Percentiles rank a stretch among this genome's conserved stretches.
These are phyloP conservation scores for Coccyzus lansbergi DNA, from an alignment of 2,797 vertebrate species.

Conservation along the genomic window DNA sequence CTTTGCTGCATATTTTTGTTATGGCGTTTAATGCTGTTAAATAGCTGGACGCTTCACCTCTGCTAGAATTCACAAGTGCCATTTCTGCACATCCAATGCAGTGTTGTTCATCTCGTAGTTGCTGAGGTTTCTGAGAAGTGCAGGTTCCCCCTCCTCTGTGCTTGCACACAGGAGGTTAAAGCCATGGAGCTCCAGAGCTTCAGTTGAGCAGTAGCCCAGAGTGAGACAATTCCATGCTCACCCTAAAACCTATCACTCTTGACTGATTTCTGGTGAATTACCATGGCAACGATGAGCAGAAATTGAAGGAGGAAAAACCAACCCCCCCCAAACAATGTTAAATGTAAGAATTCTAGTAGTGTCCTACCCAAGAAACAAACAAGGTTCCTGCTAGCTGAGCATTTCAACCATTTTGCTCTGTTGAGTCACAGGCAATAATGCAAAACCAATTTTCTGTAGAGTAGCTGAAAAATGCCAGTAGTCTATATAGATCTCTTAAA, in stretches of 20 bases:
- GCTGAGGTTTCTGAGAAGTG: rapidly evolving
- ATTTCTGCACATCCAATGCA: neutral
- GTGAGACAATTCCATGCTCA: neutral
- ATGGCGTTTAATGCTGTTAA: neutral
- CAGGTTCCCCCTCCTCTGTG: neutral
- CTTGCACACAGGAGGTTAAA: neutral
- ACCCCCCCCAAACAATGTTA: neutral
- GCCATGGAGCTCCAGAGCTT: rapidly evolving
- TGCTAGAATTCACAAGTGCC: neutral
- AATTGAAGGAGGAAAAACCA: neutral
- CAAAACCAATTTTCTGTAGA: neutral
- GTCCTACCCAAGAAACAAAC: neutral
- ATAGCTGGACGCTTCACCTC: neutral
- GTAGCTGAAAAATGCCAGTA: neutral
- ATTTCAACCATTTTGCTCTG: neutral
- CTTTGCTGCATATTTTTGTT: rapidly evolving
- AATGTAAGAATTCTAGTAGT: neutral
- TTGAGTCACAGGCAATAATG: neutral
- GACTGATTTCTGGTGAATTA: neutral
- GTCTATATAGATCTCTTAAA: neutral
- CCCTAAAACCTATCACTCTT: neutral
- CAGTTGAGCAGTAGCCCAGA: neutral
- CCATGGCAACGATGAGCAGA: neutral
- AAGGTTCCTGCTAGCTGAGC: rapidly evolving
- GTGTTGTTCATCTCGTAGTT: neutral